phyloP scores from a whole-genome alignment of 2,888 invertebrate species.

The Onchidella celtica region DNA sequence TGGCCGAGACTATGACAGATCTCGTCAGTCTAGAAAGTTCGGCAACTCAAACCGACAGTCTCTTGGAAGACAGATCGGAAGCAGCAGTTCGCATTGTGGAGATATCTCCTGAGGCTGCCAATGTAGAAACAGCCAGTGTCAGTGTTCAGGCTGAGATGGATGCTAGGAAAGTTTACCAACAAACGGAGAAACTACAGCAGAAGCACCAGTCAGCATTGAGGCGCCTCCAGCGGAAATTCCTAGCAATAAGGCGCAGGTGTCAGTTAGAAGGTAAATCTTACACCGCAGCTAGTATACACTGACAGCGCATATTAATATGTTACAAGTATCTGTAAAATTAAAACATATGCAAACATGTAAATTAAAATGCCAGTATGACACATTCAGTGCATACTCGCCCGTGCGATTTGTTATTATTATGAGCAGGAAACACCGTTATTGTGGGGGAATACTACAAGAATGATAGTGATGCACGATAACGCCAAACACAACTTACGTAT shows the following conservation, averaged over 20 bases:
- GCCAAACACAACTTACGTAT: no score
- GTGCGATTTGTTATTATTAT: no score
- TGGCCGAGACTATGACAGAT: constrained; percentile 44
- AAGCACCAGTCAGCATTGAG: constrained; percentile 34
- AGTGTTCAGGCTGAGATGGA: constrained; percentile 45
- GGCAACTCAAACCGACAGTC: constrained; percentile 26
- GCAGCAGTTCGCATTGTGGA: constrained; percentile 10
- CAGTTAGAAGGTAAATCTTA: constrained; percentile 47
- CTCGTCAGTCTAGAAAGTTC: background rate
- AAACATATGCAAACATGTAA: no score
- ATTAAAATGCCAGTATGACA: no score
- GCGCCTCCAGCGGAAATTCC: constrained; percentile 48
- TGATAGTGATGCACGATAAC: no score
- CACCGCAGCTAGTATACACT: no score
- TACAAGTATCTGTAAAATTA: no score
- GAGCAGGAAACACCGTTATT: no score
- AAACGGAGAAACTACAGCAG: constrained; percentile 31
- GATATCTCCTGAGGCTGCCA: background rate
- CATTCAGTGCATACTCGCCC: no score
- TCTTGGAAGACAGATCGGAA: background rate
- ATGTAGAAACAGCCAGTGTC: constrained; percentile 18
- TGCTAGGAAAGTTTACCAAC: constrained; percentile 37
- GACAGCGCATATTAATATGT: no score
- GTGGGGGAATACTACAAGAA: no score
- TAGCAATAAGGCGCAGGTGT: constrained; percentile 45